Base-by-base conservation (phyloP, 1,140 invertebrate species). In the Euura saliciscinereae region DNA sequence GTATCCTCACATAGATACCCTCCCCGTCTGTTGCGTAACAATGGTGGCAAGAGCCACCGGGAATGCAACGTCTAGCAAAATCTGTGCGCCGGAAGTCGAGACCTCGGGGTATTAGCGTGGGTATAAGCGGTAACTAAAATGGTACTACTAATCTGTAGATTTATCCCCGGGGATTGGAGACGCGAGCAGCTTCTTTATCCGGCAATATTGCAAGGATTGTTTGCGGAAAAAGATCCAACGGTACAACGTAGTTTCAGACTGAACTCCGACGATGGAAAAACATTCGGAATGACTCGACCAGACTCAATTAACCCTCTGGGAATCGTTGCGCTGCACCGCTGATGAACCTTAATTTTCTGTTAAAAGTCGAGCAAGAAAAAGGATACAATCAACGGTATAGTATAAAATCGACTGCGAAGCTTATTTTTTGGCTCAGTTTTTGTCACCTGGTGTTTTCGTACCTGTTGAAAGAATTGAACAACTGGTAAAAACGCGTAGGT, bases 81-180 rank as follows among this genome's bases (percentile, higher is more conserved):
- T 28, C 28, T 28, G 28, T 28, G 28, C 28, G 28, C 28, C 28
- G 28, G 28, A 28, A 28, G 28, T 28, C 28, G 28, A 28, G 28
- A 28, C 28, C 28, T 28, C 28, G 28, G 28, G 13, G 13, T 59
- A 59, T 59, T n/a, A 6, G 6, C 51, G 51, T 11, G 51, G 51
- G 8, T 59, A 2, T 51, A 51, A 59, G 51, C 8, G 51, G 13
- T 28, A 28, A 28, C 28, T 59, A n/a, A 59, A 59, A 59, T n/a
- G 51, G 51, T n/a, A n/a, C 51, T n/a, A n/a, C 51, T 59, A 59
- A 59, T 59, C 51, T 59, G 51, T n/a, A n/a, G 51, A 59, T 59
- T 59, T 59, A 59, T 59, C 51, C 51, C 51, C 3, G 51, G 51
- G 51, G 51, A 59, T 59, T n/a, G 2, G 8, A 2, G 51, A 59